Evolutionary conservation across 2,888 invertebrate genomes (phyloP).

Genomic region (Scaptomyza cyrtandrae): DNA sequence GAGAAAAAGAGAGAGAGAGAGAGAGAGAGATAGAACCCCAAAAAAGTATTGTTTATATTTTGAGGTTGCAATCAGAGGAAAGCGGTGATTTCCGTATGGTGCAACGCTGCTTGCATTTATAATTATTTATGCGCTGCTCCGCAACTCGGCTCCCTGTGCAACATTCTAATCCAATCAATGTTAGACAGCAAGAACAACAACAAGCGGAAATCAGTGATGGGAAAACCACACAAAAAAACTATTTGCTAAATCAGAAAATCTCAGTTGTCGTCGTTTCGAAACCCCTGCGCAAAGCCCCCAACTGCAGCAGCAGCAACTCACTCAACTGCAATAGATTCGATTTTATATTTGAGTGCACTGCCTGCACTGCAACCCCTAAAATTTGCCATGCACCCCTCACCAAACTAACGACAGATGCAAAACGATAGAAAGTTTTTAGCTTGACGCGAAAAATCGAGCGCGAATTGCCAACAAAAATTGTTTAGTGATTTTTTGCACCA

Average conservation of each 20-base stretch:
- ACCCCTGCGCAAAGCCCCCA: not conserved
- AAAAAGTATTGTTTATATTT: not conserved
- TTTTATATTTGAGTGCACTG: constrained; percentile 59
- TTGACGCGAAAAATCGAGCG: constrained; percentile 39
- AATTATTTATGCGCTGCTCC: constrained; percentile 51
- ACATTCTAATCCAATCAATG: constrained; percentile 71
- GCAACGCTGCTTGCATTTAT: constrained; percentile 39
- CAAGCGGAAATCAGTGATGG: constrained; percentile 10
- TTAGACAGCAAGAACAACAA: constrained; percentile 26
- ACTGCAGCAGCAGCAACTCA: constrained; percentile 16
- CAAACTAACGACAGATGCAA: constrained; percentile 49
- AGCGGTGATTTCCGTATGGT: constrained; percentile 1
- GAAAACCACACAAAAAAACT: constrained; percentile 26
- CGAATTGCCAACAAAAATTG: constrained; percentile 56
- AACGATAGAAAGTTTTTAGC: constrained; percentile 42
- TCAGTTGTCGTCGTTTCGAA: constrained; percentile 29
- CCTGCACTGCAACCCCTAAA: not conserved
- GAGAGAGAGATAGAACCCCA: constrained; percentile 3
- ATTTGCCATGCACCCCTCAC: not conserved
- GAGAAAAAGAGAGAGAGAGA: not conserved
- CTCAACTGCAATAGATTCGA: constrained; percentile 67
- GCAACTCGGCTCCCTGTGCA: constrained; percentile 16
- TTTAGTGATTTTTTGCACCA: constrained; percentile 60
- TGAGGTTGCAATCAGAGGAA: not conserved
- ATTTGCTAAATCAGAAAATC: constrained; percentile 74